These are phyloP conservation scores for Dolichallabes microphthalmus DNA, from an alignment of 2,113 vertebrate species.

Conservation along the genomic window DNA sequence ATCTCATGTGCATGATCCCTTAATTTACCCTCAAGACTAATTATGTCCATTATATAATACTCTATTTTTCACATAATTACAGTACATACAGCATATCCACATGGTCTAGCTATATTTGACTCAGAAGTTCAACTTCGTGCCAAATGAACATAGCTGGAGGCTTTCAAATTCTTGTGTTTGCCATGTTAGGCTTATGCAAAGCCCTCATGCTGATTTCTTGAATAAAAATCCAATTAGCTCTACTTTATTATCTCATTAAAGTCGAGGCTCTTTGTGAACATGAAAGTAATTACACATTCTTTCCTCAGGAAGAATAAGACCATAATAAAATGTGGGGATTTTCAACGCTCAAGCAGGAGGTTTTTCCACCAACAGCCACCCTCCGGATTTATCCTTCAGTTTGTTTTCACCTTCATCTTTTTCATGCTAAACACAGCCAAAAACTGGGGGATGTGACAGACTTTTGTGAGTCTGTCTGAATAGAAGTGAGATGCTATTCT, in stretches of 20 bases:
- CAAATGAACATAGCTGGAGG: neutral
- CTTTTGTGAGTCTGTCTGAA: neutral
- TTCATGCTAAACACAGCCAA: conserved; percentile 7
- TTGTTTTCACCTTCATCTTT: conserved; percentile 22
- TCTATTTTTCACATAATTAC: neutral
- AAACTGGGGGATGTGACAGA: conserved; percentile 31
- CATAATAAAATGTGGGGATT: conserved; percentile 17
- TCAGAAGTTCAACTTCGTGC: neutral
- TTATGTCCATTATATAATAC: neutral
- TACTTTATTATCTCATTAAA: conserved; percentile 40
- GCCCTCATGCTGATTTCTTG: conserved; percentile 15
- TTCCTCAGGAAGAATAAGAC: conserved; percentile 14
- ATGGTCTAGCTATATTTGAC: neutral
- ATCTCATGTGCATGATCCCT: neutral
- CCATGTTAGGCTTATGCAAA: conserved; percentile 5
- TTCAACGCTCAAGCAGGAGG: neutral
- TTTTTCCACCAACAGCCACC: conserved; percentile 1
- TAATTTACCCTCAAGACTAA: neutral
- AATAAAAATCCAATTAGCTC: conserved; percentile 35
- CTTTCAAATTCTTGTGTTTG: conserved; percentile 14
- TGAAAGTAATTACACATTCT: conserved; percentile 36
- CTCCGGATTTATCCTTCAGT: neutral
- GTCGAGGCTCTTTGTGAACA: conserved; percentile 29
- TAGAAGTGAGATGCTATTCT: conserved; percentile 22
- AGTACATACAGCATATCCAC: conserved; percentile 10